phyloP scores from a whole-genome alignment of 2,888 invertebrate genomes.

The Sphaeridia pumilis region DNA sequence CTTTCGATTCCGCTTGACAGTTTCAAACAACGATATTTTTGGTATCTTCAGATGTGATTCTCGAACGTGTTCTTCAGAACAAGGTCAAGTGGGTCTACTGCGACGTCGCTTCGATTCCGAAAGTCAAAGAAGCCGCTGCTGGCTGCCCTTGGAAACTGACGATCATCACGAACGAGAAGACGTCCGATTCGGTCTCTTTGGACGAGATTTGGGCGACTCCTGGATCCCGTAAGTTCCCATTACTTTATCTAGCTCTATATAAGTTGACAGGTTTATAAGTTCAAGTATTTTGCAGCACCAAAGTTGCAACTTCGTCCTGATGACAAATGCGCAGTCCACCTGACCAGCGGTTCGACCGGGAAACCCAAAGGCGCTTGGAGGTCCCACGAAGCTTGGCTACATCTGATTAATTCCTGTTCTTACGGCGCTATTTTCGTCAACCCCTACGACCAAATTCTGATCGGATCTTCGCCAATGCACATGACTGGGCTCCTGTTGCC shows the following conservation, averaged over 20 bases:
- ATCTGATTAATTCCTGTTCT: neutral
- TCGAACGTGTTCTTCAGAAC: neutral
- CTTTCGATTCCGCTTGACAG: neutral
- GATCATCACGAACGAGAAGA: neutral
- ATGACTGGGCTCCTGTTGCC: neutral
- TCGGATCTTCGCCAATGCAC: neutral
- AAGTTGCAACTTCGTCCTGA: neutral
- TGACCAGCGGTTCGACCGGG: neutral
- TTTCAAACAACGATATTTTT: neutral
- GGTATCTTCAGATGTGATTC: neutral
- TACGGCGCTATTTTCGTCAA: neutral
- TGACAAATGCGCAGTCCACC: neutral
- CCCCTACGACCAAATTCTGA: neutral
- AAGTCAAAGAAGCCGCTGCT: neutral
- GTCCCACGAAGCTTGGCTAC: neutral
- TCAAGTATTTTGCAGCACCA: neutral
- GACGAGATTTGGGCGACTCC: neutral
- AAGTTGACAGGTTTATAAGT: too few species aligned
- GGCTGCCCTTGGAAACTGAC: neutral
- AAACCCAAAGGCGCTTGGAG: neutral
- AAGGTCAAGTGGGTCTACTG: neutral
- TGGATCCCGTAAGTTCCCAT: neutral
- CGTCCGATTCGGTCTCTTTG: neutral
- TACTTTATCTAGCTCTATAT: too few species aligned
- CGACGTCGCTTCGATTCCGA: neutral